Percentiles rank a stretch among this genome's conserved stretches.
Evolutionary conservation across 2,797 vertebrate genomes (phyloP).

Genomic region (Chelon auratus): DNA sequence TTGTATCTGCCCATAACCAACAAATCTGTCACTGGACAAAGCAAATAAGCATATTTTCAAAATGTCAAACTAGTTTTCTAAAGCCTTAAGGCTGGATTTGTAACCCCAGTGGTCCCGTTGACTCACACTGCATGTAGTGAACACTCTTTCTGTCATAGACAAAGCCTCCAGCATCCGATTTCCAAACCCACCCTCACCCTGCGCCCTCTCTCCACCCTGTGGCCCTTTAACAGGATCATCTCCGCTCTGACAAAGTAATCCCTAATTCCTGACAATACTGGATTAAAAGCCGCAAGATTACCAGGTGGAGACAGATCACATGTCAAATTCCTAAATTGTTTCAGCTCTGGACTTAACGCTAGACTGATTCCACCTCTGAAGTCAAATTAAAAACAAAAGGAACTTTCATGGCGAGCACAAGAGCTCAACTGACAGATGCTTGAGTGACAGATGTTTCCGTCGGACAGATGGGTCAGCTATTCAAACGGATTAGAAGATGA

Average conservation of each 20-base stretch:
- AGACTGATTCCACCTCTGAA: conserved; percentile 19
- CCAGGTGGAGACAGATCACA: conserved; percentile 51
- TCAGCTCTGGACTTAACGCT: neutral
- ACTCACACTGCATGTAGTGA: neutral
- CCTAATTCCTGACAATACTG: conserved; percentile 59
- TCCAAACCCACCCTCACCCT: conserved; percentile 6
- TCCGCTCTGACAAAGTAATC: conserved; percentile 62
- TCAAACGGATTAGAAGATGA: conserved; percentile 41
- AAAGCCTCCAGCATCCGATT: neutral
- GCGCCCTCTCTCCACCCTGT: conserved; percentile 6
- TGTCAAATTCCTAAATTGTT: conserved; percentile 46
- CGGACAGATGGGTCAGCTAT: conserved; percentile 34
- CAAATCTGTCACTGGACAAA: neutral
- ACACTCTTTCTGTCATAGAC: neutral
- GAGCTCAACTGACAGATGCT: conserved; percentile 52
- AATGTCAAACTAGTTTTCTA: no score
- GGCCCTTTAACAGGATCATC: conserved; percentile 71
- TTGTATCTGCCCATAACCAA: neutral
- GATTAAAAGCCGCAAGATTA: conserved; percentile 65
- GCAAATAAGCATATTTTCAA: no score
- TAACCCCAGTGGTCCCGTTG: neutral
- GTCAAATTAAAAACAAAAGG: conserved; percentile 42
- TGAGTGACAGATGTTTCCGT: conserved; percentile 59
- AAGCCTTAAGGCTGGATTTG: neutral
- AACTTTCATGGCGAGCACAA: conserved; percentile 1